Evolutionary conservation across 2,888 invertebrate genomes (phyloP).

Genomic region (Antheraea yamamai): DNA sequence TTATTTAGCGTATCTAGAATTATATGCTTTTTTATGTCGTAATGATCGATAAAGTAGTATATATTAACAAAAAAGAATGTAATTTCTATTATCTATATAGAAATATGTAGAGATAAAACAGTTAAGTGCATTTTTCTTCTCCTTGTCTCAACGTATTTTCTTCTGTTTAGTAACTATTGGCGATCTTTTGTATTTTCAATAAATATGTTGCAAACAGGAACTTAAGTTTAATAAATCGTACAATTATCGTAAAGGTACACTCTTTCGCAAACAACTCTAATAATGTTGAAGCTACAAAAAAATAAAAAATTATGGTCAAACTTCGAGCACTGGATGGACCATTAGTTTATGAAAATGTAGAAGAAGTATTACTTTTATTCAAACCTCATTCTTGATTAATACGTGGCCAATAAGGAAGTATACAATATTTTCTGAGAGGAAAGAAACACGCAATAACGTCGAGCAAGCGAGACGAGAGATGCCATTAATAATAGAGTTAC

Average conservation of each 20-base stretch:
- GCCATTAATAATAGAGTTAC: slow-evolving; percentile 49
- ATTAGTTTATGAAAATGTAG: background rate
- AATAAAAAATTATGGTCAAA: no score
- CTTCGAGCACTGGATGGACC: no score
- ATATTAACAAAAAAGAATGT: background rate
- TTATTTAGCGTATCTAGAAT: background rate
- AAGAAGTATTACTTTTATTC: slow-evolving; percentile 39
- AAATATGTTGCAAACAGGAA: no score
- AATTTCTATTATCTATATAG: background rate
- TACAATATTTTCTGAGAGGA: slow-evolving; percentile 29
- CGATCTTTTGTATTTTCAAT: no score
- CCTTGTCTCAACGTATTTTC: no score
- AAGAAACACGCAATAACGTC: slow-evolving; percentile 28
- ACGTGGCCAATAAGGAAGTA: slow-evolving; percentile 38
- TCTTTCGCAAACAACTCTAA: no score
- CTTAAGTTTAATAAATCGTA: no score
- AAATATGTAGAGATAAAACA: no score
- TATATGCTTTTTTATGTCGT: background rate
- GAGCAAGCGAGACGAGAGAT: slow-evolving; percentile 31
- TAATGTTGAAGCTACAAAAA: no score
- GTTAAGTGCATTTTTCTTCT: no score
- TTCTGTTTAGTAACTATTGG: no score
- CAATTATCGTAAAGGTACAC: no score
- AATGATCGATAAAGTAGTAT: background rate
- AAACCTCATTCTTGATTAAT: slow-evolving; percentile 40